Conservation (phyloP, 2,113 vertebrate species). For the Copsychus sechellarum region DNA sequence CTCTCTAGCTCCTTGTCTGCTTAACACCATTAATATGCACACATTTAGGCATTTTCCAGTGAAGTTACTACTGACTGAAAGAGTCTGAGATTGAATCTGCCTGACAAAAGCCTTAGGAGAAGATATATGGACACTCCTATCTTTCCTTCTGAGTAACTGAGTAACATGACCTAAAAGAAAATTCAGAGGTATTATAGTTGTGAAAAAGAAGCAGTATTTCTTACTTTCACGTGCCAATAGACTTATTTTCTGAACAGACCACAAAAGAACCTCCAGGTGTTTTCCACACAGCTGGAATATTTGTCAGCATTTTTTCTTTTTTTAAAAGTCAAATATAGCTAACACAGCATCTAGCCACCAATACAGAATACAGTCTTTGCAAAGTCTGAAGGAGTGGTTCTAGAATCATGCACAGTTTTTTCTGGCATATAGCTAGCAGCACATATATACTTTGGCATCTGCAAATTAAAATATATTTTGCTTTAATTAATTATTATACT, state of each 20-base stretch:
- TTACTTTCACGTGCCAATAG: not conserved
- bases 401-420: not conserved
- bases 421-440: not conserved
- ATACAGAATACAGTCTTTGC: not conserved
- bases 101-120: not conserved
- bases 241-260: not conserved
- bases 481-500: not conserved
- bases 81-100: not conserved
- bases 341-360: not conserved
- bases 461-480: not conserved
- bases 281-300: not conserved
- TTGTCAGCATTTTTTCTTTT: not conserved
- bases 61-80: not conserved
- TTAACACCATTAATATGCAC: not conserved
- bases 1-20: not conserved
- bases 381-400: not conserved
- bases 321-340: not conserved
- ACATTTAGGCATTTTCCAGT: not conserved
- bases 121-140: not conserved
- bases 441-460: not conserved
- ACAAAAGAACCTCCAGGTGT: not conserved
- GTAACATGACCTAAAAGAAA: not conserved
- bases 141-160: not conserved
- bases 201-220: not conserved
- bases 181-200: not conserved